Base-by-base conservation (phyloP, 1,140 invertebrate genomes). In the Pseudobourletiella spinata region DNA sequence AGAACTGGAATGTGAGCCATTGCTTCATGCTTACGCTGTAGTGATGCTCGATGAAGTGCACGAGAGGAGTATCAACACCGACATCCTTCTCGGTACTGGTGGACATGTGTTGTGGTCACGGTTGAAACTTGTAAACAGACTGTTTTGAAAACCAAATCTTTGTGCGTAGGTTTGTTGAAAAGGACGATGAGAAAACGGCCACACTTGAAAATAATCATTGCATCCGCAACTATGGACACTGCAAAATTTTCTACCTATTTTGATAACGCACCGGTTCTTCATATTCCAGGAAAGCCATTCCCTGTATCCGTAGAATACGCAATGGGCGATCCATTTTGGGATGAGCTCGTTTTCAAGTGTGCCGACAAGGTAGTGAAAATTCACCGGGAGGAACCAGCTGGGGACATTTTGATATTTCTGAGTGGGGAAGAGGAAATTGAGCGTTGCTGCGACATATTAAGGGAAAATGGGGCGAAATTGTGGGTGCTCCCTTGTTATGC, bases 201-300 rank as follows among this genome's bases (percentile, higher is more conserved):
- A 22, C 68, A 77, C 58, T 74, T 83, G 44, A 74, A 84, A 79
- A 77, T 94, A 0, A 82, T 94, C 32, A 72, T 94, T 0, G 93
- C 93, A 89, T 93, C 89, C 29, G 91, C 91, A 0, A 93, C 90
- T 11, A 81, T 94, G 66, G 83, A 92, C 72, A 76, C 81, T 32
- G 74, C 82, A 28, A 76, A 83, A 44, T 89, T 93, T 73, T 78
- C 83, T 29, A 71, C 82, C 11, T 95, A 91, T 71, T 94, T 93
- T 73, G 69, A 72, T 42, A 66, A 79, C 55, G 73, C 76, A 18
- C 70, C 73, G 0, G 48, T 72, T 8, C 66, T 82, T 4, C 68
- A 76, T 25, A 65, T 82, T 3, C 76, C 76, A 60, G 84, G 83
- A 8, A 77, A 74, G 67, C 74, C 79, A 1, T 80, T 78, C 74